A percentile compares a stretch with the other conserved stretches of the same genome.
phyloP scores from a whole-genome alignment of 1,140 invertebrate species.

The Dinoponera quadriceps region DNA sequence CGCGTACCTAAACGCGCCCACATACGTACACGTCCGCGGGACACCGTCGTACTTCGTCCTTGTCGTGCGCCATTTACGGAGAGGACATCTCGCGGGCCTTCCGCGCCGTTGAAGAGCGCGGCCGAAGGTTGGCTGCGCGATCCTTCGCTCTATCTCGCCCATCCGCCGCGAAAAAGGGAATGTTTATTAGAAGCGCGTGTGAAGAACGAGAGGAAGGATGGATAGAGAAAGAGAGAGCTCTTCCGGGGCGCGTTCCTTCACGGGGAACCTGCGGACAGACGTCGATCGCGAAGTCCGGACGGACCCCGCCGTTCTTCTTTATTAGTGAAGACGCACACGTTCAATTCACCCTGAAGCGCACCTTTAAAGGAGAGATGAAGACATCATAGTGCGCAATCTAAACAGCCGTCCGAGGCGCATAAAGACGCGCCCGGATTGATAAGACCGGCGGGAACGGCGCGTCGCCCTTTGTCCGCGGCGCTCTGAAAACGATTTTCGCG shows the following conservation, averaged over 20 bases:
- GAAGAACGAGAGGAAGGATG: background rate
- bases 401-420: background rate
- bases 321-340: background rate
- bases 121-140: background rate
- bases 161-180: background rate
- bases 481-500: constrained; percentile 37
- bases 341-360: background rate
- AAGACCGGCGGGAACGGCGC: background rate
- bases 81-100: constrained; percentile 24
- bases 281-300: background rate
- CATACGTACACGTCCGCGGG: constrained; percentile 71
- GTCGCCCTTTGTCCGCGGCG: background rate
- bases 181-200: background rate
- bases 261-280: background rate
- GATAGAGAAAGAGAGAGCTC: no score
- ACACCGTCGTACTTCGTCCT: constrained; percentile 69
- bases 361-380: constrained; percentile 1
- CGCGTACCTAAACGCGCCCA: constrained; percentile 73
- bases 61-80: constrained; percentile 70
- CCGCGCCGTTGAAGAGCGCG: constrained; percentile 17
- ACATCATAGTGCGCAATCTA: constrained; percentile 34
- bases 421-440: constrained; percentile 9
- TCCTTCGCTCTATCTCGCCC: background rate
- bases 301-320: background rate
- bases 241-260: background rate